These are phyloP conservation scores for Agriopis aurantiaria DNA, from an alignment of 2,888 invertebrate genomes.

Conservation along the genomic window DNA sequence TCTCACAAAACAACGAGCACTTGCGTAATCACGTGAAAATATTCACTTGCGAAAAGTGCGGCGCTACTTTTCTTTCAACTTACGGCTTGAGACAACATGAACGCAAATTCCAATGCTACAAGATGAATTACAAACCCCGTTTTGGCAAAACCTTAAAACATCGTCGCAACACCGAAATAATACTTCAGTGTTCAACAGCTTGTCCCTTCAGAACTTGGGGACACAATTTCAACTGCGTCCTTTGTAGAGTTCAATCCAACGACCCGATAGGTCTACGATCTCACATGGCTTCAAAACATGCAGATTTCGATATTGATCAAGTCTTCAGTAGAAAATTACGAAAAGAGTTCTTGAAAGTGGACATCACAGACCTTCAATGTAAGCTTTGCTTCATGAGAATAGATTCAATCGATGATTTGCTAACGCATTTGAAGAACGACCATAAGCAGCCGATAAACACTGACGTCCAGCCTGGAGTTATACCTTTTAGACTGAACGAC, in stretches of 20 bases:
- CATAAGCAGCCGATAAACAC: conserved; percentile 78
- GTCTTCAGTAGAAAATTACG: conserved; percentile 78
- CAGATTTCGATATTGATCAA: conserved; percentile 73
- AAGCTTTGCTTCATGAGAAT: conserved; percentile 76
- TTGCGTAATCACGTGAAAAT: conserved; percentile 76
- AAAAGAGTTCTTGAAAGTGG: conserved; percentile 78
- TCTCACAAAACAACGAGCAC: conserved; percentile 78
- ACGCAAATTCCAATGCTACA: conserved; percentile 77
- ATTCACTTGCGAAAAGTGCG: conserved; percentile 78
- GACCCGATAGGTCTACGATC: conserved; percentile 77
- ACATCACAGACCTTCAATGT: conserved; percentile 79
- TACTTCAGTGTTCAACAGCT: conserved; percentile 78
- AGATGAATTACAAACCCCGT: conserved; percentile 76
- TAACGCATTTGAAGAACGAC: conserved; percentile 74
- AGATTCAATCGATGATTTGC: conserved; percentile 72
- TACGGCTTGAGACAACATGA: conserved; percentile 77
- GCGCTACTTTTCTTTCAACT: conserved; percentile 76
- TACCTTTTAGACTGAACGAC: conserved; percentile 78
- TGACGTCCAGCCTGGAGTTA: conserved; percentile 77
- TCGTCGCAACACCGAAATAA: conserved; percentile 78
- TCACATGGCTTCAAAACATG: conserved; percentile 77
- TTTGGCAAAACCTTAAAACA: conserved; percentile 78
- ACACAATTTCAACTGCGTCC: conserved; percentile 79
- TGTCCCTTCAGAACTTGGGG: conserved; percentile 81
- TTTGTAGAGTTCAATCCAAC: conserved; percentile 78